phyloP scores from a whole-genome alignment of 2,888 invertebrate genomes.

The Nipponacmea schrenckii region DNA sequence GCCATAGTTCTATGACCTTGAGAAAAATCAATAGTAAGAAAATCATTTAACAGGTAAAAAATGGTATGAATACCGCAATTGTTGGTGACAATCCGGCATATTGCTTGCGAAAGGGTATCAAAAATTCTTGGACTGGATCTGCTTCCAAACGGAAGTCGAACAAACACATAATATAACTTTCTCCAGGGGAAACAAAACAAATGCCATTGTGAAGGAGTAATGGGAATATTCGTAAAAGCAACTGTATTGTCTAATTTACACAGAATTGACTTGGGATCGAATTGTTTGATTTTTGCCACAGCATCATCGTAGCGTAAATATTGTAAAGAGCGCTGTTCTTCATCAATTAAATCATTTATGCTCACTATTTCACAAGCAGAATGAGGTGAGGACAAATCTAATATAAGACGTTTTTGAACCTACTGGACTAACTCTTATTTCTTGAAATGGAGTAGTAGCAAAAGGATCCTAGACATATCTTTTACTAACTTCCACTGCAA shows the following conservation, averaged over 20 bases:
- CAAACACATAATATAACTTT: conserved; percentile 20
- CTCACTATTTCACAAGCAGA: not conserved
- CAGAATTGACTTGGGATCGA: not conserved
- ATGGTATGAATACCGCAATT: conserved; percentile 15
- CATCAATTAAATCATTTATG: not conserved
- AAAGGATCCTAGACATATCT: not conserved
- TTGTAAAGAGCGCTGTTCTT: conserved; percentile 1
- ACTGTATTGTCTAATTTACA: not conserved
- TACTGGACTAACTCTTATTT: no score
- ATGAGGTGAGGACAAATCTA: conserved; percentile 4
- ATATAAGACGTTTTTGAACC: not conserved
- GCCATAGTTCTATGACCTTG: conserved; percentile 12
- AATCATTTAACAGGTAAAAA: conserved; percentile 26
- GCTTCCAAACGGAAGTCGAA: conserved; percentile 21
- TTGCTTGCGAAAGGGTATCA: conserved; percentile 8
- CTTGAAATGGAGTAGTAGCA: no score
- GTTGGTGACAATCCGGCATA: not conserved
- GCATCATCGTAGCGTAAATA: not conserved
- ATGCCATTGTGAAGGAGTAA: not conserved
- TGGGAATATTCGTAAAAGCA: conserved; percentile 9
- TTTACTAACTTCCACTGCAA: not conserved
- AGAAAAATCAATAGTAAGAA: conserved; percentile 21
- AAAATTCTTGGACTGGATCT: conserved; percentile 18
- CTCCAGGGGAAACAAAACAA: conserved; percentile 11
- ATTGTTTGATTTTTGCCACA: not conserved